phyloP scores from a whole-genome alignment of 1,140 invertebrate species.

The Drosophila truncata region DNA sequence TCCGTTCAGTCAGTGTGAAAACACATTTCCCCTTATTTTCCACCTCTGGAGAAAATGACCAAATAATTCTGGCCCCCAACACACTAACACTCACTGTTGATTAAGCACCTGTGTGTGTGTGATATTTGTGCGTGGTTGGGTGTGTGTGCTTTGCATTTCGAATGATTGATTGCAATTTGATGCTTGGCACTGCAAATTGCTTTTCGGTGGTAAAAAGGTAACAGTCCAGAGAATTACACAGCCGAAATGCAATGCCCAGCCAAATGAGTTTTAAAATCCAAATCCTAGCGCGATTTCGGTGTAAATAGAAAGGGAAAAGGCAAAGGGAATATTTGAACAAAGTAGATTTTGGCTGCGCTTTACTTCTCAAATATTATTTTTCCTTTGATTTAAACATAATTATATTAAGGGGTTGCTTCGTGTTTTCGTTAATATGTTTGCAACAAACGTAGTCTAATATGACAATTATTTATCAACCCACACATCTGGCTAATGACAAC shows the following conservation, averaged over 20 bases:
- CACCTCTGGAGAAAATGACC: constrained; percentile 22
- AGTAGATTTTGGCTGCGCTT: background rate
- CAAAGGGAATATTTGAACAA: background rate
- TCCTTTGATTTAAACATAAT: too few relatives aligned
- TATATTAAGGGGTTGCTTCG: background rate
- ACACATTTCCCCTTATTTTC: constrained; percentile 19
- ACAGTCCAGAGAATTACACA: background rate
- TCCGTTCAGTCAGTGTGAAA: constrained; percentile 18
- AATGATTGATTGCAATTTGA: constrained; percentile 76
- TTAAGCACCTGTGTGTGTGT: constrained; percentile 19
- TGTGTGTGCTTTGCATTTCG: constrained; percentile 58
- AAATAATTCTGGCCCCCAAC: constrained; percentile 38
- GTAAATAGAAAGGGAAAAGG: background rate
- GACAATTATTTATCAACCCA: background rate
- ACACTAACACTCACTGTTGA: constrained; percentile 29
- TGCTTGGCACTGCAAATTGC: constrained; percentile 56
- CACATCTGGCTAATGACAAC: constrained; percentile 7
- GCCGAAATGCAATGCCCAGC: constrained; percentile 20
- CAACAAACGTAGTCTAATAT: background rate
- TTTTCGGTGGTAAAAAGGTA: constrained; percentile 28
- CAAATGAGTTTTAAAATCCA: constrained; percentile 16
- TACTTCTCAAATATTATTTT: background rate
- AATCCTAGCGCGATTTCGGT: background rate
- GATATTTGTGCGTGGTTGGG: constrained; percentile 10
- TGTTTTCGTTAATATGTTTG: too few relatives aligned